These are phyloP conservation scores for Laupala kohalensis DNA, from an alignment of 1,140 invertebrate genomes.

Conservation along the genomic window DNA sequence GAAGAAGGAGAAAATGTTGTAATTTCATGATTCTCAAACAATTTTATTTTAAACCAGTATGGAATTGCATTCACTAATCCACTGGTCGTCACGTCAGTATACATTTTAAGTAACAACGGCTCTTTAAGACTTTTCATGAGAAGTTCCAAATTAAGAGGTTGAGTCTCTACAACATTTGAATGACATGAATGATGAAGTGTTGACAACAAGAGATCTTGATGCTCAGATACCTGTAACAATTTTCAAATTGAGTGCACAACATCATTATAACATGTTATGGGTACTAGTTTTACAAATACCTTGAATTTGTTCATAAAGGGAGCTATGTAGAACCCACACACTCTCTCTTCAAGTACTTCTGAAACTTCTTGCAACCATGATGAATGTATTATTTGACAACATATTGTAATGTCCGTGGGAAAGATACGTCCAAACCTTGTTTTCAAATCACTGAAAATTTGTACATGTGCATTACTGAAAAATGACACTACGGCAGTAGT, in stretches of 20 bases:
- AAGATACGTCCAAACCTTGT: neutral
- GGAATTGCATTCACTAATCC: constrained; percentile 25
- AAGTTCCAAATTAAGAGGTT: neutral
- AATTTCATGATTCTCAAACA: constrained; percentile 16
- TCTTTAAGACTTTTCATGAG: neutral
- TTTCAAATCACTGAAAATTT: no score
- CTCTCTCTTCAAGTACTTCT: constrained; percentile 22
- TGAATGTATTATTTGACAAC: constrained; percentile 24
- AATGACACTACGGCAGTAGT: no score
- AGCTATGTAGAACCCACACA: constrained; percentile 28
- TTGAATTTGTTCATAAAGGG: constrained; percentile 34
- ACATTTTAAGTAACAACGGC: neutral
- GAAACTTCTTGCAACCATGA: constrained; percentile 22
- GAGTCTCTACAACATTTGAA: neutral
- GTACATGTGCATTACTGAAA: no score
- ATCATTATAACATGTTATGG: neutral
- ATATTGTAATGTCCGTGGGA: neutral
- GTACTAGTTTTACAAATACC: constrained; percentile 21
- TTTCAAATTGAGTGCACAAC: constrained; percentile 9
- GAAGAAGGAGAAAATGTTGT: constrained; percentile 22
- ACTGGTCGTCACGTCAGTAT: neutral
- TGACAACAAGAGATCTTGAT: constrained; percentile 15
- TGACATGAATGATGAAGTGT: constrained; percentile 18
- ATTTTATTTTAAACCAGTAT: constrained; percentile 25
- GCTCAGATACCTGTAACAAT: constrained; percentile 17